A percentile compares a stretch with the other conserved stretches of the same genome.
Conservation (phyloP, 2,888 invertebrate genomes). For the Bimastos eiseni region DNA sequence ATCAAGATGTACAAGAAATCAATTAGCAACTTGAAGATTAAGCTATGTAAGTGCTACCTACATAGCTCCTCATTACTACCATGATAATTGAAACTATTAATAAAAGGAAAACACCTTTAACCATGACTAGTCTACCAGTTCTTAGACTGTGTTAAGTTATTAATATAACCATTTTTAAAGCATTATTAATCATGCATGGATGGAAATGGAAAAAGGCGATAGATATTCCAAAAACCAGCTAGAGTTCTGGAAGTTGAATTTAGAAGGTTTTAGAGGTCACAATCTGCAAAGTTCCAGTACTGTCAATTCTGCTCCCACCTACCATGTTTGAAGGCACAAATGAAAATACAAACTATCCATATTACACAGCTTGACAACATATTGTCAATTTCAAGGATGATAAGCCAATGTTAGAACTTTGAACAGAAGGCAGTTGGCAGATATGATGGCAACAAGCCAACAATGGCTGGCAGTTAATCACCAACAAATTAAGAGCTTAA, state of each 20-base stretch:
- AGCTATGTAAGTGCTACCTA: background rate
- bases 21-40: background rate
- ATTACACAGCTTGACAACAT: background rate
- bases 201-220: background rate
- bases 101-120: background rate
- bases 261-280: background rate
- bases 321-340: too few relatives aligned
- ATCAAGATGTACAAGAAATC: background rate
- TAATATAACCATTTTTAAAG: background rate
- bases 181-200: background rate
- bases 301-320: too few relatives aligned
- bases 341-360: background rate
- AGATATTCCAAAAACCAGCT: background rate
- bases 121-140: constrained; percentile 5
- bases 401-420: background rate
- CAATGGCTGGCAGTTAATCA: background rate
- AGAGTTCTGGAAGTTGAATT: background rate
- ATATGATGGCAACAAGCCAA: too few relatives aligned
- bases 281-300: background rate
- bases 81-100: background rate
- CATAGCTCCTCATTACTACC: background rate
- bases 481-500: background rate
- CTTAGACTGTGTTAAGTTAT: background rate
- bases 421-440: background rate
- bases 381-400: background rate